Evolutionary conservation across 2,797 vertebrate species (phyloP).

Genomic region (Tapirus indicus): DNA sequence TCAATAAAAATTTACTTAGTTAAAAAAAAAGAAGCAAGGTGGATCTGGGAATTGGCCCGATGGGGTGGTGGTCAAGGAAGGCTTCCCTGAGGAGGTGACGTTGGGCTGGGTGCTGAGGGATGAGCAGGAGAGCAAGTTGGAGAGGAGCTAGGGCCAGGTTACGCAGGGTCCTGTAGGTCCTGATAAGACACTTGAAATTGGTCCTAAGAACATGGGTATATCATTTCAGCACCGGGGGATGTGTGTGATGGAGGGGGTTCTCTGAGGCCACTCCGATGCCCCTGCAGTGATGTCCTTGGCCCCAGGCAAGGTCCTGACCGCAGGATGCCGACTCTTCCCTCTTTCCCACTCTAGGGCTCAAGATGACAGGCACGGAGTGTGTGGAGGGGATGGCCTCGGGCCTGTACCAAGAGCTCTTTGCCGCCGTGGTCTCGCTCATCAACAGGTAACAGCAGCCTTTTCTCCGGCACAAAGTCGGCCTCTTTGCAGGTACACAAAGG

Average conservation of each 20-base stretch:
- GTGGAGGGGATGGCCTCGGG: slow-evolving; percentile 95
- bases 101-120: neutral
- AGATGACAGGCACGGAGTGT: slow-evolving; percentile 94
- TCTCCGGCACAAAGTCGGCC: accelerated
- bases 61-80: neutral
- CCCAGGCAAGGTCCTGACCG: neutral
- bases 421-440: slow-evolving; percentile 92
- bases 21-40: neutral
- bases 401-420: slow-evolving; percentile 97
- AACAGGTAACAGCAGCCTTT: slow-evolving; percentile 92
- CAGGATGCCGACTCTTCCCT: accelerated
- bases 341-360: slow-evolving; percentile 89
- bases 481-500: accelerated
- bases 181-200: neutral
- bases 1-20: neutral
- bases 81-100: neutral
- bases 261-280: neutral
- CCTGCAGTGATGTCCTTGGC: neutral
- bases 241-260: too few species aligned
- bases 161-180: accelerated
- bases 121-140: neutral
- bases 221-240: neutral
- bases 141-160: neutral
- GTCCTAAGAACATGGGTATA: neutral
- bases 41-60: neutral